A percentile compares a stretch with the other conserved stretches of the same genome.
These are phyloP conservation scores for Mythimna albipuncta DNA, from an alignment of 2,888 invertebrate genomes.

Conservation along the genomic window DNA sequence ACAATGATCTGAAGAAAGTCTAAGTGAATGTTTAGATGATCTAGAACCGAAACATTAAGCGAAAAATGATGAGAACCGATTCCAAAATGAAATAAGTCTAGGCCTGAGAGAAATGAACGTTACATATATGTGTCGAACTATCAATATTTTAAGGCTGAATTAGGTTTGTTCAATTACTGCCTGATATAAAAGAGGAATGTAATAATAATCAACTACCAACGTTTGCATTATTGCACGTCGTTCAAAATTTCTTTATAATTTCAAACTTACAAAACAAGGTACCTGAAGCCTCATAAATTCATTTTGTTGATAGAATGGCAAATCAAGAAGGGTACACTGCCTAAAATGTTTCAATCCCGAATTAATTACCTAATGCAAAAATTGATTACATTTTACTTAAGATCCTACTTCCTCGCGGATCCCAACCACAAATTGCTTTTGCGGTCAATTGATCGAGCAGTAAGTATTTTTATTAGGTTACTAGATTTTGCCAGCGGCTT, in stretches of 20 bases:
- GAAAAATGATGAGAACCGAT: too few relatives aligned
- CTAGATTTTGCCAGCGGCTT: too few relatives aligned
- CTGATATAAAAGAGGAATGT: neutral
- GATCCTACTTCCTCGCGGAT: neutral
- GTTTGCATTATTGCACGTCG: neutral
- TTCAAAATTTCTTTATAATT: constrained; percentile 4
- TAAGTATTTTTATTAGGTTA: constrained; percentile 2
- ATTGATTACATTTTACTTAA: constrained; percentile 34
- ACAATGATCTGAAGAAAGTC: too few relatives aligned
- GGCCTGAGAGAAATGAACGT: neutral
- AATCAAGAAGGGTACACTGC: constrained; percentile 2
- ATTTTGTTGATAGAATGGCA: constrained; percentile 11
- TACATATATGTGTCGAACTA: neutral
- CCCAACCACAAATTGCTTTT: constrained; percentile 35
- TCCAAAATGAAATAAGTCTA: too few relatives aligned
- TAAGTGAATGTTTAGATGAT: too few relatives aligned
- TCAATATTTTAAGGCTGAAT: neutral
- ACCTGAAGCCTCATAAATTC: constrained; percentile 1
- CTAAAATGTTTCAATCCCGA: constrained; percentile 29
- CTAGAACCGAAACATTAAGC: too few relatives aligned
- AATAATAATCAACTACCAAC: too few relatives aligned
- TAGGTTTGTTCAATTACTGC: neutral
- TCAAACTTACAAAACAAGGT: neutral
- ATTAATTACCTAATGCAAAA: constrained; percentile 35
- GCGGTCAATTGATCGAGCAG: neutral